Base-by-base conservation (phyloP, 2,888 invertebrate species). In the Therioaphis trifolii region DNA sequence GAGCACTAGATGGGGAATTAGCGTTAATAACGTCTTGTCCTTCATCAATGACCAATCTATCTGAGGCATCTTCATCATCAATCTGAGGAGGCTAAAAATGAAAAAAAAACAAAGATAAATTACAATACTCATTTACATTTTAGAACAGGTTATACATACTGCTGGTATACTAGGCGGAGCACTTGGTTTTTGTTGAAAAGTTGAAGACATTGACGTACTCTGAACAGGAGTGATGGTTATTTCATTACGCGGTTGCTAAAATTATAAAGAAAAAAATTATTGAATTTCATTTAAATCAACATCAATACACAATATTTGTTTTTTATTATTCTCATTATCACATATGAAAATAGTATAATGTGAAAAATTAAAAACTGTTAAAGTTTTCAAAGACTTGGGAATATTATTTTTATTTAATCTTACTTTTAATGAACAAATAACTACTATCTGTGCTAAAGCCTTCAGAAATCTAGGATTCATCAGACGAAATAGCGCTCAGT, bases 171-270 rank as follows among this genome's bases (percentile, higher is more conserved):
- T 84, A 21, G 77, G 35, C 3, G 68, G 12, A 27, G 66, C 55
- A 61, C 29, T 77, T 55, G 49, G 29, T 63, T 84, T 71, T 71
- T 58, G 75, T 68, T 84, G 74, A 15, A 78, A 79, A 15, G 78
- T 79, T 58, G 77, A 79, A 35, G 72, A 66, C 72, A 77, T 78
- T 27, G 68, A 72, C 12, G 66, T 84, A 63, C 69, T 79, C 27
- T 84, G 85, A 76, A 91, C 91, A 71, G 91, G 91, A 15, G 91
- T 91, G 85, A 91, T 91, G 24, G 91, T 91, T 85, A 91, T 91
- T 88, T 91, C 91, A 61, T 91, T 91, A 86, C 91, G 91, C 86
- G 90, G 90, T 90, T 91, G 89, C 84, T 89, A 88, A 71, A 86
- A 87, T 85, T 84, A 86, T 85, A 85, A 86, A 85, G 71, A 63